phyloP scores from a whole-genome alignment of 2,113 vertebrate species.

The Hypomesus transpacificus region DNA sequence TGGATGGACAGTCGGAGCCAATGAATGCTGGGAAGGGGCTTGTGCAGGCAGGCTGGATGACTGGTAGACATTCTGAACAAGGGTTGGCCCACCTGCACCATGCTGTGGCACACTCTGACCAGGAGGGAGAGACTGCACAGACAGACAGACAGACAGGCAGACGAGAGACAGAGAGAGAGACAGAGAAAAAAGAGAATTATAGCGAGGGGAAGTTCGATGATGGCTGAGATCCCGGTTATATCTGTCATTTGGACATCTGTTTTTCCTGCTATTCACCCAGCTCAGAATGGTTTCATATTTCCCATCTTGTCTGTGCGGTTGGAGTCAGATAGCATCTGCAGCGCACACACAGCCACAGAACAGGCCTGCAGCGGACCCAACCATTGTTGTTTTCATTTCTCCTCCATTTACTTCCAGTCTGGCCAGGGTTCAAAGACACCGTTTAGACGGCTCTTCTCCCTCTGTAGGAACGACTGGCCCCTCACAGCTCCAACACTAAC shows the following conservation, averaged over 20 bases:
- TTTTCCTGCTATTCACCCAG: conserved; percentile 49
- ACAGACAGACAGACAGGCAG: neutral
- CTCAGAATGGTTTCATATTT: conserved; percentile 38
- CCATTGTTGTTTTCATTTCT: conserved; percentile 47
- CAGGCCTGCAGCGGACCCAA: conserved; percentile 15
- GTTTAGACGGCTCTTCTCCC: conserved; percentile 24
- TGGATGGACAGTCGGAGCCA: conserved; percentile 41
- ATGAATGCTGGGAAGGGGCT: conserved; percentile 41
- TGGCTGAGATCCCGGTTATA: conserved; percentile 24
- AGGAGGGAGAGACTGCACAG: conserved; percentile 57
- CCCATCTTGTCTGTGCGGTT: conserved; percentile 37
- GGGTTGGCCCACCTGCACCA: conserved; percentile 56
- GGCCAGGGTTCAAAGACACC: conserved; percentile 33
- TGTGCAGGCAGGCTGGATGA: conserved; percentile 48
- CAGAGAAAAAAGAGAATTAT: neutral
- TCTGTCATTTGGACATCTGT: conserved; percentile 33
- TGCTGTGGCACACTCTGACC: conserved; percentile 71
- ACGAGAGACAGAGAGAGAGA: conserved; percentile 1
- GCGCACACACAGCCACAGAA: conserved; percentile 6
- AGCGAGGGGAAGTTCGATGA: conserved; percentile 14
- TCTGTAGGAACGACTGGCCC: conserved; percentile 6
- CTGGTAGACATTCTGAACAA: conserved; percentile 60
- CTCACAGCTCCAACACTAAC: conserved; percentile 32
- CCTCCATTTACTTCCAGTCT: conserved; percentile 30
- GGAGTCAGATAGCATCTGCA: conserved; percentile 28